Base-by-base conservation (phyloP, 2,888 invertebrate species). In the Lycaena phlaeas region DNA sequence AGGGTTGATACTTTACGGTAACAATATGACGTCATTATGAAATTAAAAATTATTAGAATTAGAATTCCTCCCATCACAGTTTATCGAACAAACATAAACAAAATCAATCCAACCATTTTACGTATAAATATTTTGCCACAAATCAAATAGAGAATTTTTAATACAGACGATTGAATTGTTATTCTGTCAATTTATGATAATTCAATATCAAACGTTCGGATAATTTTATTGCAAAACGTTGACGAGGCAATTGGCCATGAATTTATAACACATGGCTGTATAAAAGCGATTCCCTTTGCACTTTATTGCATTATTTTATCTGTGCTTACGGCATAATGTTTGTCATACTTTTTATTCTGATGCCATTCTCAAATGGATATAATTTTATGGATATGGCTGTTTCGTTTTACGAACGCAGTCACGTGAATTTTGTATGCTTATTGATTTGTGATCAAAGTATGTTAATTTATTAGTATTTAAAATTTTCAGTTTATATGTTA, bases 381-480 rank as follows among this genome's bases (percentile, higher is more conserved):
- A 27, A 14, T n/a, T 27, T 11, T 14, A 31, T 40, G 6, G 40
- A 12, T n/a, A 15, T 18, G 12, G 30, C 40, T 9, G 17, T 31
- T 31, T 15, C 12, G n/a, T 31, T 40, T 40, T 34, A 31, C 14
- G 26, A 14, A 42, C 39, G 59, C n/a, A n/a, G n/a, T n/a, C n/a
- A n/a, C n/a, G 46, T 60, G 0, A 59, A 52, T 11, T 53, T 46
- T 34, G 10, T 66, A 2, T 71, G 69, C 37, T 34, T 70, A 11
- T 29, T 71, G 3, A 51, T 51, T 2, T 69, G 69, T 48, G 46
- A 43, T 2, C 43, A 49, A n/a, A n/a, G n/a, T n/a, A n/a, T n/a
- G n/a, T n/a, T n/a, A n/a, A n/a, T n/a, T n/a, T n/a, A n/a, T n/a
- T n/a, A n/a, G n/a, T n/a, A n/a, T n/a, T n/a, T n/a, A n/a, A n/a